Conservation (phyloP, 2,888 invertebrate genomes). For the Nomada ruficornis region DNA sequence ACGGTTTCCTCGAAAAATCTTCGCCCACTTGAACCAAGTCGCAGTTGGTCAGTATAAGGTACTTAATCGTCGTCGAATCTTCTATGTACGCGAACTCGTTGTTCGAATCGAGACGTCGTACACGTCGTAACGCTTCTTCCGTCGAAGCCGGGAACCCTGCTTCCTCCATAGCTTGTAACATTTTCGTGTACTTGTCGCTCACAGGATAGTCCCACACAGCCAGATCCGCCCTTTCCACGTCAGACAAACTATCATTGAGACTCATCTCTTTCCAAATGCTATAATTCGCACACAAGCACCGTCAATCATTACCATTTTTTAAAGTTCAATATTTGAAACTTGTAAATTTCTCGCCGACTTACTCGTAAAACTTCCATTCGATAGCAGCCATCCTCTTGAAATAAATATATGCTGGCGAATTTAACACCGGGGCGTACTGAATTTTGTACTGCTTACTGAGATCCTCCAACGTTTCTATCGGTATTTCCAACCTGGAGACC, state of each 20-base stretch:
- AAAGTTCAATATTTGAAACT: neutral
- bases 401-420: slow-evolving; percentile 96
- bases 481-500: slow-evolving; percentile 95
- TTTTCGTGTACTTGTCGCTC: slow-evolving; percentile 98
- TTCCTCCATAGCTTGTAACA: slow-evolving; percentile 97
- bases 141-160: slow-evolving; percentile 92
- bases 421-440: slow-evolving; percentile 95
- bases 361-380: slow-evolving; percentile 97
- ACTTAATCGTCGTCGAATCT: slow-evolving; percentile 96
- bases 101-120: slow-evolving; percentile 89
- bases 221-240: slow-evolving; percentile 95
- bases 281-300: neutral
- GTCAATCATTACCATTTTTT: neutral
- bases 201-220: slow-evolving; percentile 99
- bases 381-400: slow-evolving; percentile 98
- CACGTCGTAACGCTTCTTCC: slow-evolving; percentile 91
- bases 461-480: slow-evolving; percentile 97
- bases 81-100: slow-evolving; percentile 97
- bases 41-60: slow-evolving; percentile 92
- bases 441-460: slow-evolving; percentile 98
- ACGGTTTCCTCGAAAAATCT: slow-evolving; percentile 98
- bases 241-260: slow-evolving; percentile 95
- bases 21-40: slow-evolving; percentile 97
- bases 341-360: neutral
- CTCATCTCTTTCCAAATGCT: slow-evolving; percentile 99